Conservation (phyloP, 2,888 invertebrate species). For the Omphaloscelis lunosa region DNA sequence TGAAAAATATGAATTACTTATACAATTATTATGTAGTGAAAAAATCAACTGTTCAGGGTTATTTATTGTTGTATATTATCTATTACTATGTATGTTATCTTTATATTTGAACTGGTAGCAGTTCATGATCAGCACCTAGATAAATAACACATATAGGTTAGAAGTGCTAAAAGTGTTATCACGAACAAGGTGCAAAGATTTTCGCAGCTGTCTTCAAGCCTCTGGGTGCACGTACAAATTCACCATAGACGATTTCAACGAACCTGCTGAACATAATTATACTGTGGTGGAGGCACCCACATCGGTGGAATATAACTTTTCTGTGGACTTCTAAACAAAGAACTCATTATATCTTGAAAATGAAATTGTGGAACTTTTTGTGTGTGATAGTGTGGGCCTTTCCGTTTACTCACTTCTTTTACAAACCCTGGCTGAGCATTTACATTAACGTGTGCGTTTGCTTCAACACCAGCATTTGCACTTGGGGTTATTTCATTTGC, state of each 20-base stretch:
- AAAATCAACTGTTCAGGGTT: constrained; percentile 10
- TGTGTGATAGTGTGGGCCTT: constrained; percentile 37
- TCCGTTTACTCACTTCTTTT: constrained; percentile 85
- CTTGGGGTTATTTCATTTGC: constrained; percentile 78
- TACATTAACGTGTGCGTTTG: constrained; percentile 68
- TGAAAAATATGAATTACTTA: background rate
- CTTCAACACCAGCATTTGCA: constrained; percentile 60
- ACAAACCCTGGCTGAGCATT: constrained; percentile 72
- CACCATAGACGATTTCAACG: constrained; percentile 62
- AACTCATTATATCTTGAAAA: constrained; percentile 74
- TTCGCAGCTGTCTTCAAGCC: constrained; percentile 73
- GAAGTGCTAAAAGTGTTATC: constrained; percentile 22
- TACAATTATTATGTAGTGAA: constrained; percentile 15
- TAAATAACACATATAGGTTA: constrained; percentile 41
- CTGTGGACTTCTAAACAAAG: constrained; percentile 73
- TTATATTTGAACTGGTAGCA: background rate
- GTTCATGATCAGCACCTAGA: background rate
- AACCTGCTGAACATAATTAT: constrained; percentile 76
- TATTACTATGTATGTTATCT: background rate
- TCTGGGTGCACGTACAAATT: constrained; percentile 69
- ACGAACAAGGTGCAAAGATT: constrained; percentile 49
- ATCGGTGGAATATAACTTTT: constrained; percentile 63
- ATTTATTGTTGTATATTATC: constrained; percentile 8
- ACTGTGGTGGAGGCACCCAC: constrained; percentile 67
- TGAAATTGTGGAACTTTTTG: constrained; percentile 61